Conservation (phyloP, 1,140 invertebrate species). For the Drosophila hydei region DNA sequence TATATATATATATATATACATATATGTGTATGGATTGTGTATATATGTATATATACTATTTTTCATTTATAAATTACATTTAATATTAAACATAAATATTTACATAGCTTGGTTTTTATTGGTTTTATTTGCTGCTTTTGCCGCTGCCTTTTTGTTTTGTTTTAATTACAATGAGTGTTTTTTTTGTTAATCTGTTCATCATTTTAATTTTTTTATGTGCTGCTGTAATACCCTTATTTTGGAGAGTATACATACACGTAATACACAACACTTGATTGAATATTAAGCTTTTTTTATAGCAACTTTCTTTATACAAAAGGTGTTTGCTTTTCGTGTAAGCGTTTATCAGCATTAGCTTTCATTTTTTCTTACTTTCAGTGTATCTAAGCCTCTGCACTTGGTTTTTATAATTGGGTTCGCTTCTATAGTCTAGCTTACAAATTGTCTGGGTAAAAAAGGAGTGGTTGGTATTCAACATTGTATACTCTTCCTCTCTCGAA, state of each 20-base stretch:
- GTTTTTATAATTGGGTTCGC: slow-evolving; percentile 18
- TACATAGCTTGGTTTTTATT: slow-evolving; percentile 36
- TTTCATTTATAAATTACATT: slow-evolving; percentile 31
- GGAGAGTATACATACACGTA: slow-evolving; percentile 57
- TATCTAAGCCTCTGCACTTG: slow-evolving; percentile 30
- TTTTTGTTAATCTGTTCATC: slow-evolving; percentile 19
- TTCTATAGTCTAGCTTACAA: slow-evolving; percentile 36
- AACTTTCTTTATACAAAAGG: slow-evolving; percentile 58
- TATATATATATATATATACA: slow-evolving; percentile 38
- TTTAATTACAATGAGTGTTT: slow-evolving; percentile 57
- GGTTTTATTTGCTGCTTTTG: slow-evolving; percentile 44
- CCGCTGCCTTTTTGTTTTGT: slow-evolving; percentile 37
- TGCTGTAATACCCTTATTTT: slow-evolving; percentile 51
- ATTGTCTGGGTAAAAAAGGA: slow-evolving; percentile 30
- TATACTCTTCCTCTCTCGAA: slow-evolving; percentile 2
- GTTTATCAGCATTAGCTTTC: slow-evolving; percentile 12
- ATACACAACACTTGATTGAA: slow-evolving; percentile 71
- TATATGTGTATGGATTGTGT: no score
- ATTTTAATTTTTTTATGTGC: slow-evolving; percentile 37
- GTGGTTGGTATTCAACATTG: slow-evolving; percentile 9
- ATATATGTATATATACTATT: slow-evolving; percentile 27
- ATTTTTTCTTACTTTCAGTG: slow-evolving; percentile 3
- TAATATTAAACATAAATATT: slow-evolving; percentile 27
- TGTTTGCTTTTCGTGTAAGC: slow-evolving; percentile 45
- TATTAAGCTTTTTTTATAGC: slow-evolving; percentile 33